Evolutionary conservation across 2,797 vertebrate genomes (phyloP).

Genomic region (Sitta carolinensis): DNA sequence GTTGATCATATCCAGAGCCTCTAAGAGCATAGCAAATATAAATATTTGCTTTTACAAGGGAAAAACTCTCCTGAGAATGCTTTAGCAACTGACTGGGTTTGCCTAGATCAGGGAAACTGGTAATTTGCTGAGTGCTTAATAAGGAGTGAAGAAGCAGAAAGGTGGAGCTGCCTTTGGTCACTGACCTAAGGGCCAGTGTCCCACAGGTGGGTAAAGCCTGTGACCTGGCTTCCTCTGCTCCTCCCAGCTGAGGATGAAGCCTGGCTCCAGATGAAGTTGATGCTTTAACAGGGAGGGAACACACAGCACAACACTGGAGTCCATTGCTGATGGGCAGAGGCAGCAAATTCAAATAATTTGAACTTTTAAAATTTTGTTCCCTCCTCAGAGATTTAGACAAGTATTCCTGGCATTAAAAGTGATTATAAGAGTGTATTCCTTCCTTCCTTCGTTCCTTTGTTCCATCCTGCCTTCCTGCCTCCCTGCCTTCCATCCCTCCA

Average conservation of each 20-base stretch:
- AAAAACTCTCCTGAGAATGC: slow-evolving; percentile 6
- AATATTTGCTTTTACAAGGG: slow-evolving; percentile 49
- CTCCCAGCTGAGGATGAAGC: not conserved
- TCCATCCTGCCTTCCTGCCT: not conserved
- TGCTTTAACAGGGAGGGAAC: not conserved
- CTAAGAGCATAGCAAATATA: slow-evolving; percentile 30
- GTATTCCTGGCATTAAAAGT: not conserved
- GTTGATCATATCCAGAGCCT: slow-evolving; percentile 45
- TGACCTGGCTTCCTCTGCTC: not conserved
- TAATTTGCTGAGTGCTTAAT: not conserved
- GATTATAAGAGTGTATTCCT: not conserved
- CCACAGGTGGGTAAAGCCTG: not conserved
- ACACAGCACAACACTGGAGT: not conserved
- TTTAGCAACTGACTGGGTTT: not conserved
- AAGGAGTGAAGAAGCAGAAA: not conserved
- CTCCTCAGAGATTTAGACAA: not conserved
- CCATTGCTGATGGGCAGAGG: not conserved
- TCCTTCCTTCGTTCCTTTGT: not conserved
- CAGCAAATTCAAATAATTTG: not conserved
- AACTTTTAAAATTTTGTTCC: not conserved
- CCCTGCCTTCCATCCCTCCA: not conserved
- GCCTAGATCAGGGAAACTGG: not conserved
- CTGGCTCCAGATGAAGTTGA: not conserved
- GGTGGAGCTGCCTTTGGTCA: not conserved
- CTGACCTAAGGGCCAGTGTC: not conserved